Percentiles rank a stretch among this genome's conserved stretches.
Conservation (phyloP, 2,797 vertebrate genomes). For the Clarias pachynema region DNA sequence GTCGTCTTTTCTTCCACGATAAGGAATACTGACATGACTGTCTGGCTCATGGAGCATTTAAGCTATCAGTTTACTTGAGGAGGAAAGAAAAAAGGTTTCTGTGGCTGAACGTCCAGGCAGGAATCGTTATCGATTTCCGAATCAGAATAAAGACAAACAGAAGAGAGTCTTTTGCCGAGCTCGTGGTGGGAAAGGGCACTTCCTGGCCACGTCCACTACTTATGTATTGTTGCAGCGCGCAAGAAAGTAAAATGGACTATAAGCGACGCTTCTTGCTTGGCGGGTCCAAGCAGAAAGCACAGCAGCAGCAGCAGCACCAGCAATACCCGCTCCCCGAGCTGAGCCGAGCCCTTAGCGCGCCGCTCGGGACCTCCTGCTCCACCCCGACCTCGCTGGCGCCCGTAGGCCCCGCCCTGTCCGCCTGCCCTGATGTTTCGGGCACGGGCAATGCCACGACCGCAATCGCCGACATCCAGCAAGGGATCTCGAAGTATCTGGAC, state of each 20-base stretch:
- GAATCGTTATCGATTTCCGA: neutral
- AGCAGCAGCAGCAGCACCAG: slow-evolving; percentile 84
- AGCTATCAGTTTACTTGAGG: slow-evolving; percentile 84
- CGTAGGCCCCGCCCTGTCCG: slow-evolving; percentile 66
- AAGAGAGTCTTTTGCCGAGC: neutral
- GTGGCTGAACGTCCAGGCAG: slow-evolving; percentile 43
- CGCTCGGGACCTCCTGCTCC: slow-evolving; percentile 83
- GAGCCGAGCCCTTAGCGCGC: slow-evolving; percentile 90
- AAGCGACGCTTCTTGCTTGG: slow-evolving; percentile 99
- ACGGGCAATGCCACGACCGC: slow-evolving; percentile 80
- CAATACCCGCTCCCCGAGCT: slow-evolving; percentile 95
- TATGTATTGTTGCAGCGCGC: slow-evolving; percentile 99
- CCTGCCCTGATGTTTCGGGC: slow-evolving; percentile 80
- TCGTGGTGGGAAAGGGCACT: slow-evolving; percentile 57
- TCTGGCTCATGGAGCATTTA: slow-evolving; percentile 81
- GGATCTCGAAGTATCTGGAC: slow-evolving; percentile 98
- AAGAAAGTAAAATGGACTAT: slow-evolving; percentile 99
- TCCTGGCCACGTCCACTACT: slow-evolving; percentile 78
- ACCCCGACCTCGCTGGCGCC: slow-evolving; percentile 81
- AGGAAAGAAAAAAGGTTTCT: slow-evolving; percentile 62
- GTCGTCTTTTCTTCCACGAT: slow-evolving; percentile 63
- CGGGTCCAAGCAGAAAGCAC: slow-evolving; percentile 99
- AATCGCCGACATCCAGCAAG: slow-evolving; percentile 98
- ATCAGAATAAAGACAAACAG: neutral
- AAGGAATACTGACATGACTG: slow-evolving; percentile 86